These are phyloP conservation scores for Macropus fuliginosus DNA, from an alignment of 2,797 vertebrate species.

Conservation along the genomic window DNA sequence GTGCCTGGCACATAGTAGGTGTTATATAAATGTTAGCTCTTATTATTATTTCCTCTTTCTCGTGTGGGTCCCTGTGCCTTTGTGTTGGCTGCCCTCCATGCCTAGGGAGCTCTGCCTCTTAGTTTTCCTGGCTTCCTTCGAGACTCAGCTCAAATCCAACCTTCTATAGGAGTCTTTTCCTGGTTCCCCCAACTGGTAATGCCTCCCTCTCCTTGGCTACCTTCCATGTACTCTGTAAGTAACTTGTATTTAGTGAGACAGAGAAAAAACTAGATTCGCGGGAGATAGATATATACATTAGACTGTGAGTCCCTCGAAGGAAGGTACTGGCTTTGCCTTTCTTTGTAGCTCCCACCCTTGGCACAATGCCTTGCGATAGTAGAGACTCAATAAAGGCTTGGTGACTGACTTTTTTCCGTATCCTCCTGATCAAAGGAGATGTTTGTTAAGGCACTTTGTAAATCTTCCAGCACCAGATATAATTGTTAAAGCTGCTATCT, in stretches of 20 bases:
- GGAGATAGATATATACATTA: neutral
- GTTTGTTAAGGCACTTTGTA: too few relatives aligned
- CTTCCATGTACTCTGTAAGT: neutral
- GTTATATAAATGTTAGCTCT: neutral
- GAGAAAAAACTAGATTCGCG: neutral
- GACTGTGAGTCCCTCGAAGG: neutral
- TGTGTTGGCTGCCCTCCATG: neutral
- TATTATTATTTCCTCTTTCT: neutral
- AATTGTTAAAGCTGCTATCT: too few relatives aligned
- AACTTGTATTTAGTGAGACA: neutral
- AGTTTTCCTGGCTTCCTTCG: neutral
- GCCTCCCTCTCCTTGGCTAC: neutral
- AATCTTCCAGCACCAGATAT: neutral
- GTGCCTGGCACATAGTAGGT: neutral
- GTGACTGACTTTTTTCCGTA: neutral
- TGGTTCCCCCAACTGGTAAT: neutral
- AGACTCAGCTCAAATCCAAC: neutral
- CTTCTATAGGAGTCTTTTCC: neutral
- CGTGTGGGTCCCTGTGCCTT: neutral
- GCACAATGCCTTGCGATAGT: too few relatives aligned
- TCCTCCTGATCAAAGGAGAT: neutral
- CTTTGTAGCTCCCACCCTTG: neutral
- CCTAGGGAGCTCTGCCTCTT: neutral
- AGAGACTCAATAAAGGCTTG: neutral
- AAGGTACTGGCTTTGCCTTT: neutral